Evolutionary conservation across 2,797 vertebrate genomes (phyloP), one percentile per base, ranked within the genome.

Genomic region (Cossypha caffra): DNA sequence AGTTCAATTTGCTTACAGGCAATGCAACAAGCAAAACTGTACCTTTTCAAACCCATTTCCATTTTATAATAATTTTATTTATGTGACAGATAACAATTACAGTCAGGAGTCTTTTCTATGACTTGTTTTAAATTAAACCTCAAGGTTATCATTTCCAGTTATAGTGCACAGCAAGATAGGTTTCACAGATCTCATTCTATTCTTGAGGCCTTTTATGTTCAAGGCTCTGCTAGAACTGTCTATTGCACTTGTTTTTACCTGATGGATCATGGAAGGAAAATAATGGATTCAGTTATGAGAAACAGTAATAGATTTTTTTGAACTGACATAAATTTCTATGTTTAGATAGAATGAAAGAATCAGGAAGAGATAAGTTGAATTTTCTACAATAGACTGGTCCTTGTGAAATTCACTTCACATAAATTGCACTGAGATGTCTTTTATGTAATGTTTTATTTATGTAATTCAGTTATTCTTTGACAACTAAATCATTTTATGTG

Each of bases 401-500:
- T 97, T 96, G 94, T 95, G 96, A 97, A 96, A 97, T 94, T 95
- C 95, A 59, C 84, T 83, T 97, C 94, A 81, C 79, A 93, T 97
- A 97, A 97, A 97, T 97, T 97, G 81, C 77, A 84, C 85, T 78
- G 90, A 95, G 82, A 93, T 14, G 33, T 94, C 86, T 96, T 97
- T 96, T 88, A 52, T 94, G 72, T 93, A 91, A 97, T 97, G 88
- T 97, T 98, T 98, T 98, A 98, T 97, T 98, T 98, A 97, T 98
- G 96, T 95, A 96, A 95, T 97, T 92, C 96, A 86, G 91, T 96
- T 97, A 94, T 97, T 95, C 95, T 95, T 85, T 84, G 57, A 80
- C 85, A 92, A 94, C 74, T 93, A 90, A 88, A 95, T 96, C 88
- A 94, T 96, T 97, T 96, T 81, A 69, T 89, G 72, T 95, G 43